These are phyloP conservation scores for Heliconius congener DNA, from an alignment of 1,140 invertebrate species.

Conservation along the genomic window DNA sequence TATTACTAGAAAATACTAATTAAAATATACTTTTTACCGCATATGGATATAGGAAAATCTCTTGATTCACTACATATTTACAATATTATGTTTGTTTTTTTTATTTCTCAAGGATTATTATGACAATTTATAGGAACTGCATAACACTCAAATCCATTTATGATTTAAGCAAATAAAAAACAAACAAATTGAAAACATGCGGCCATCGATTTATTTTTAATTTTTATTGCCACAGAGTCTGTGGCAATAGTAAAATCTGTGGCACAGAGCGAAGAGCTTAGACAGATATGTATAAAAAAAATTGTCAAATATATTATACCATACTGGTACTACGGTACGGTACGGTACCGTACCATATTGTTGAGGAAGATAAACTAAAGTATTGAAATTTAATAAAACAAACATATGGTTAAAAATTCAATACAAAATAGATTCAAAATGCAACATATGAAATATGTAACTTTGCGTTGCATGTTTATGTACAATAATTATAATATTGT, in stretches of 20 bases:
- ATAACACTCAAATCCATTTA: not conserved
- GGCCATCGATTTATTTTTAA: slow-evolving; percentile 38
- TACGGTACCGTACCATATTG: no score
- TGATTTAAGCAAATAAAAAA: slow-evolving; percentile 35
- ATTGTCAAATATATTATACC: not conserved
- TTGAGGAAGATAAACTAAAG: no score
- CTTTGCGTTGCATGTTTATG: no score
- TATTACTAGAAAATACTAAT: not conserved
- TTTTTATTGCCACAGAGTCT: not conserved
- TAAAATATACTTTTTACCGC: not conserved
- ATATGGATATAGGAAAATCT: not conserved
- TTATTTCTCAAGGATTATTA: not conserved
- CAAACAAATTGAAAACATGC: slow-evolving; percentile 54
- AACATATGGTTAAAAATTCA: no score
- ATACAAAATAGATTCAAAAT: no score
- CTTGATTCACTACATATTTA: slow-evolving; percentile 12
- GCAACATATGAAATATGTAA: no score
- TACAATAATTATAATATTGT: no score
- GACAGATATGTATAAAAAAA: not conserved
- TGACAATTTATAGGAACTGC: not conserved
- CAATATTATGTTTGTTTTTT: not conserved
- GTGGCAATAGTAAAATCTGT: no score
- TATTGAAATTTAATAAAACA: no score
- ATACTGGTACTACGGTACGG: no score
- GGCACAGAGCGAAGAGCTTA: not conserved